phyloP scores from a whole-genome alignment of 2,797 vertebrate species.

The Rhinella marina region DNA sequence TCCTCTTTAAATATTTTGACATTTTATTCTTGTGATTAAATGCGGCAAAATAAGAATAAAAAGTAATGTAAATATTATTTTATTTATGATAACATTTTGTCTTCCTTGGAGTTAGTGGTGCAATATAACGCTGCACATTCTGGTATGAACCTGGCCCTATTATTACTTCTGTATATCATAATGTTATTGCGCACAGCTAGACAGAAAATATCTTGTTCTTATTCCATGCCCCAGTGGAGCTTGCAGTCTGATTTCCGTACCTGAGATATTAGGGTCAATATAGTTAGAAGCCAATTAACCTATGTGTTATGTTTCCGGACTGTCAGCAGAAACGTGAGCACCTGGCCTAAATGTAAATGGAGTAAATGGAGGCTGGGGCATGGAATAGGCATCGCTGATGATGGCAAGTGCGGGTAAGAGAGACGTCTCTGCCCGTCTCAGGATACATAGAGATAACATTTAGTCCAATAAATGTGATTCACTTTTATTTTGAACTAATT shows the following conservation, averaged over 20 bases:
- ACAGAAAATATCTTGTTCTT: not conserved
- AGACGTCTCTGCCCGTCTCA: not conserved
- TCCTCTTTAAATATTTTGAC: no score
- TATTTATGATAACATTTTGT: no score
- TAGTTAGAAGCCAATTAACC: slow-evolving; percentile 10
- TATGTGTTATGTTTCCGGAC: not conserved
- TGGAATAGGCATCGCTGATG: not conserved
- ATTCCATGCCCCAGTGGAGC: not conserved
- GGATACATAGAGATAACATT: not conserved
- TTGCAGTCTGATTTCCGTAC: not conserved
- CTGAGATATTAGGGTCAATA: not conserved
- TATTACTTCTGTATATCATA: not conserved
- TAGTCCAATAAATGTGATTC: not conserved
- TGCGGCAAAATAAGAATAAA: no score
- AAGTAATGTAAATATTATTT: no score
- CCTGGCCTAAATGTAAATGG: not conserved
- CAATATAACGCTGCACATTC: no score
- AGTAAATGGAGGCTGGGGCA: not conserved
- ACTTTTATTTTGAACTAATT: slow-evolving; percentile 19
- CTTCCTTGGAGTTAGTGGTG: no score
- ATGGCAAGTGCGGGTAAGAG: not conserved
- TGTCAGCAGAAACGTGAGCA: not conserved
- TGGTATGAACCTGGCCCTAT: not conserved
- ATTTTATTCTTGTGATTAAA: no score
- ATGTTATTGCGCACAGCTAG: not conserved